Conservation (phyloP, 2,113 vertebrate species). For the Cinclus mexicanus region DNA sequence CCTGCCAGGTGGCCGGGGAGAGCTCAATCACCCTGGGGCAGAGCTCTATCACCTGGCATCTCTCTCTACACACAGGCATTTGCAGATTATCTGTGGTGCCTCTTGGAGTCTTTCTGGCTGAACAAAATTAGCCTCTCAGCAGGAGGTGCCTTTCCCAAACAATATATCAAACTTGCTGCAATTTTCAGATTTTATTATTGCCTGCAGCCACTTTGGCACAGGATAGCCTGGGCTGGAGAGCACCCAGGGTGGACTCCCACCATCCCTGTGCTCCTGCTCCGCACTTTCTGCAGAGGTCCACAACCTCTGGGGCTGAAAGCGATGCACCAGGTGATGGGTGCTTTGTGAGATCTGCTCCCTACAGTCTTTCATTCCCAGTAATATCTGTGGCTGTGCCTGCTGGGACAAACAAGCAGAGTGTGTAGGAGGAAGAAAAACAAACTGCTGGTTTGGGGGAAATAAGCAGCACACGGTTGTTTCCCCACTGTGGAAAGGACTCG, state of each 20-base stretch:
- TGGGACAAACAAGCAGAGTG: background rate
- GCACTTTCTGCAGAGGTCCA: accelerated
- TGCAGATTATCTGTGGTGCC: background rate
- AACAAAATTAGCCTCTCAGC: background rate
- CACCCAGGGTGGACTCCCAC: accelerated
- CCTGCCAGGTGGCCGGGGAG: background rate
- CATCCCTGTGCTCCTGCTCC: background rate
- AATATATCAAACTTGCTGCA: background rate
- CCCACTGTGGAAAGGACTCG: background rate
- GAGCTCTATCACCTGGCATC: background rate
- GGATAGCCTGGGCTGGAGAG: background rate
- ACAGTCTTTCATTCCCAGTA: background rate
- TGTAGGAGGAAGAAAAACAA: background rate
- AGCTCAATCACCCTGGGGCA: background rate
- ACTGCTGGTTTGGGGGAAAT: background rate
- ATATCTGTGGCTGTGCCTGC: background rate
- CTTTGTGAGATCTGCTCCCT: background rate
- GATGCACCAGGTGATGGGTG: background rate
- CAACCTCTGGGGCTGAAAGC: accelerated
- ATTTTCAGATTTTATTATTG: background rate
- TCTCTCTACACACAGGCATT: background rate
- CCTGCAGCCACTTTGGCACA: background rate
- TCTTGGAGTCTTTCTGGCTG: background rate
- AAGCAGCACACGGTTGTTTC: background rate
- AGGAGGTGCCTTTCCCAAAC: background rate